These are phyloP conservation scores for Urocynchramus pylzowi DNA, from an alignment of 2,113 vertebrate species.

Conservation along the genomic window DNA sequence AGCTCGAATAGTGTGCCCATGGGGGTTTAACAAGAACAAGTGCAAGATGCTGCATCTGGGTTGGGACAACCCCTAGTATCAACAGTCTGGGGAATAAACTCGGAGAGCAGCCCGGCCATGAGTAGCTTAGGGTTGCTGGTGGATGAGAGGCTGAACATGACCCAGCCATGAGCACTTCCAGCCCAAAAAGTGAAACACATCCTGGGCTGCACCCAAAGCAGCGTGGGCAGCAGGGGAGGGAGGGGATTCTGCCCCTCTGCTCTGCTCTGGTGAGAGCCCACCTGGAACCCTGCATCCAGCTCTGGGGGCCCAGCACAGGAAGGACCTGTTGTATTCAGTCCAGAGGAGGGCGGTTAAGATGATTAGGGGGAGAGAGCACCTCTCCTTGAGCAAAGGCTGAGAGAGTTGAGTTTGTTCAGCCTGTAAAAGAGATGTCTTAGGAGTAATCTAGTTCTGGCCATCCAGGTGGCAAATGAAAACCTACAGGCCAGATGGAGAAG, in stretches of 20 bases:
- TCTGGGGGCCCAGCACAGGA: background rate
- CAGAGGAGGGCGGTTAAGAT: background rate
- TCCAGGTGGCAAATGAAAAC: background rate
- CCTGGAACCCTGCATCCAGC: background rate
- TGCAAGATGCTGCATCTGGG: background rate
- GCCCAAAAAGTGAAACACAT: fast-evolving
- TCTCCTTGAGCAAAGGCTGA: background rate
- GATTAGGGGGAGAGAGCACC: fast-evolving
- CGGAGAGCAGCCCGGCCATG: background rate
- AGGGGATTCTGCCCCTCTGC: background rate
- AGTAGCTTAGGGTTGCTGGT: background rate
- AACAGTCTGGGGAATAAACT: background rate
- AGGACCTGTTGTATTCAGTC: fast-evolving
- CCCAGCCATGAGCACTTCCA: fast-evolving
- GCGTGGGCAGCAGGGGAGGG: background rate
- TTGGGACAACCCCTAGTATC: background rate
- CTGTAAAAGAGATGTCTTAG: background rate
- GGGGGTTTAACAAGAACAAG: background rate
- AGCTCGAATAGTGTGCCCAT: background rate
- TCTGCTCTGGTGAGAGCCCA: background rate
- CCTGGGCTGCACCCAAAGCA: background rate
- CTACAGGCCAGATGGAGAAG: background rate
- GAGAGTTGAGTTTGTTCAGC: background rate
- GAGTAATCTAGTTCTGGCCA: background rate
- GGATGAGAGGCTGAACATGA: background rate